Evolutionary conservation across 2,797 vertebrate species (phyloP).

Genomic region (Tokudaia muenninki): DNA sequence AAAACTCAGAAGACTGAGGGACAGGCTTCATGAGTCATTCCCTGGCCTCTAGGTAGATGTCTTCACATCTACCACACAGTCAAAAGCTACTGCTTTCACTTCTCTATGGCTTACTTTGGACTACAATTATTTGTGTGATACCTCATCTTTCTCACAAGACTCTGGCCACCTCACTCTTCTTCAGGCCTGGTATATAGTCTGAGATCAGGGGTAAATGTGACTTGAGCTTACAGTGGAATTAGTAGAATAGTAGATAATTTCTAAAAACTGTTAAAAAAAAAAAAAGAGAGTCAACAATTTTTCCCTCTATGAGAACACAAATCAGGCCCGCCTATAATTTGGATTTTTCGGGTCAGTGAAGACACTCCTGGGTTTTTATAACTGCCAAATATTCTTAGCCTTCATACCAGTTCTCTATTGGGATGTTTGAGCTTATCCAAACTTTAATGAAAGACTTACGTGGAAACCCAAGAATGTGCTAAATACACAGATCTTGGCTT

Average conservation of each 20-base stretch:
- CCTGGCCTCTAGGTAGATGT: not conserved
- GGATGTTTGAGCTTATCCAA: not conserved
- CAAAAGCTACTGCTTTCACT: not conserved
- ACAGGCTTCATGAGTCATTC: slow-evolving; percentile 23
- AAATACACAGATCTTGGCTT: slow-evolving; percentile 5
- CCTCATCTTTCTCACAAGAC: slow-evolving; percentile 57
- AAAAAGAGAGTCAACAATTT: not conserved
- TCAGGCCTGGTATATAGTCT: not conserved
- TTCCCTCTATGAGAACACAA: not conserved
- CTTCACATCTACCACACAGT: slow-evolving; percentile 44
- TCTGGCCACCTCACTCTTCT: slow-evolving; percentile 31
- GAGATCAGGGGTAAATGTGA: not conserved
- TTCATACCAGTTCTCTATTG: not conserved
- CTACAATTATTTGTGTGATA: slow-evolving; percentile 48
- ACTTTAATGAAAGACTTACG: not conserved
- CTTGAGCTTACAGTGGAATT: slow-evolving; percentile 46
- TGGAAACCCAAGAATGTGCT: not conserved
- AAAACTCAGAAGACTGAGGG: not conserved
- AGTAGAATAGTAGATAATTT: not conserved
- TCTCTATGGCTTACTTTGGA: slow-evolving; percentile 24
- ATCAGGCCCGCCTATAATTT: not conserved
- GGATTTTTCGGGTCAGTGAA: slow-evolving; percentile 50
- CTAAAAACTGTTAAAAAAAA: not conserved
- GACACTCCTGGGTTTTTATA: not conserved
- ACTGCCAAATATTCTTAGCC: not conserved